phyloP scores from a whole-genome alignment of 2,113 vertebrate species.

The Emydocephalus ijimae region DNA sequence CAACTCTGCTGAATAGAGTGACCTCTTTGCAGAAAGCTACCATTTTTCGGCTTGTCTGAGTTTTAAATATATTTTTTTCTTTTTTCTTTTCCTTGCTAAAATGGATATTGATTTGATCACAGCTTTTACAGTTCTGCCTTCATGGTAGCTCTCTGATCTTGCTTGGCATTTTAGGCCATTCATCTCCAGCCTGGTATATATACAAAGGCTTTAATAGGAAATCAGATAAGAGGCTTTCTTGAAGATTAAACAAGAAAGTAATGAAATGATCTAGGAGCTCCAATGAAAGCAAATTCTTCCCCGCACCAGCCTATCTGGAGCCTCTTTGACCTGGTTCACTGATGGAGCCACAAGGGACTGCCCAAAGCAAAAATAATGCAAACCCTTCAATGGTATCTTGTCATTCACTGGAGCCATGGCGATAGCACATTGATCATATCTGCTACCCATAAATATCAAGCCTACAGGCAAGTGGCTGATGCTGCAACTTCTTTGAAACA shows the following conservation, averaged over 20 bases:
- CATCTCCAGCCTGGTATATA: neutral
- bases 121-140: neutral
- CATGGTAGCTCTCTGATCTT: neutral
- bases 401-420: conserved; percentile 23
- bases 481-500: conserved; percentile 46
- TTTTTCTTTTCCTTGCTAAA: conserved; percentile 16
- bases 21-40: neutral
- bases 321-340: conserved; percentile 32
- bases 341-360: neutral
- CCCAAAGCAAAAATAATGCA: conserved; percentile 15
- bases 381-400: conserved; percentile 12
- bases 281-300: conserved; percentile 24
- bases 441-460: conserved; percentile 44
- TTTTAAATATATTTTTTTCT: conserved; percentile 4
- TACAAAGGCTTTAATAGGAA: conserved; percentile 14
- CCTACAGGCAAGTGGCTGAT: conserved; percentile 52
- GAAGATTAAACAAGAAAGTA: conserved; percentile 13
- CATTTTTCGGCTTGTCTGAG: neutral
- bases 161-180: neutral
- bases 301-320: neutral
- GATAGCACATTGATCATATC: conserved; percentile 27
- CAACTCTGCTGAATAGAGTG: neutral
- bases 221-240: conserved; percentile 20
- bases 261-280: neutral
- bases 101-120: conserved; percentile 1